phyloP scores from a whole-genome alignment of 2,888 invertebrate species.

The Amitus sp. region DNA sequence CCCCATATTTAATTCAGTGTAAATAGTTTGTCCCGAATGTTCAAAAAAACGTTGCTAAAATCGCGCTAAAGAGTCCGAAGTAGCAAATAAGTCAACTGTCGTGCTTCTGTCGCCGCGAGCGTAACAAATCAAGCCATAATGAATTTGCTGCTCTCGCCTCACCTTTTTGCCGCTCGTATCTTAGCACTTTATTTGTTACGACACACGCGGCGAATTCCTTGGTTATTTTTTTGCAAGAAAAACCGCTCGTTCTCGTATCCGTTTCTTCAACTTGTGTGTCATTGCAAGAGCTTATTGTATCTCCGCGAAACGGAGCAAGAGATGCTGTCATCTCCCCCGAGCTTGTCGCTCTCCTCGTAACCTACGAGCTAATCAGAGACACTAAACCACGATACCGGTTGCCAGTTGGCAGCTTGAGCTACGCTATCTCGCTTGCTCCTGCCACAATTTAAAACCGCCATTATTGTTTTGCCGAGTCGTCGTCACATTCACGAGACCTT shows the following conservation, averaged over 20 bases:
- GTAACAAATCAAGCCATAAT: conserved; percentile 37
- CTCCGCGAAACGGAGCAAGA: conserved; percentile 13
- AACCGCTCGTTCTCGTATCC: too few species aligned
- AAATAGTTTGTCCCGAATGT: too few species aligned
- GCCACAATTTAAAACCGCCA: conserved; percentile 48
- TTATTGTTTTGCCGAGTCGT: conserved; percentile 59
- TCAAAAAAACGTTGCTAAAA: conserved; percentile 24
- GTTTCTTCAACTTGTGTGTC: conserved; percentile 9
- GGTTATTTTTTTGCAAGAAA: too few species aligned
- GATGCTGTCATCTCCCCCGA: conserved; percentile 26
- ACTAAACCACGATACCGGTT: conserved; percentile 63
- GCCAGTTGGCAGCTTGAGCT: conserved; percentile 53
- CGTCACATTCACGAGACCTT: too few species aligned
- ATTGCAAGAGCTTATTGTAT: conserved; percentile 1
- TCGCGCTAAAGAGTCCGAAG: conserved; percentile 7
- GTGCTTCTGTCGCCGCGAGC: conserved; percentile 24
- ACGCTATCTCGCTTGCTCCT: conserved; percentile 55
- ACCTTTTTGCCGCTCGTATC: conserved; percentile 33
- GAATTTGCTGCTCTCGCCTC: conserved; percentile 32
- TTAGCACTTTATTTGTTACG: conserved; percentile 36
- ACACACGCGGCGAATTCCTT: conserved; percentile 15
- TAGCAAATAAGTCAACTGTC: conserved; percentile 29
- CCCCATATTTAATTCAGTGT: too few species aligned
- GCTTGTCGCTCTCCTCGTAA: conserved; percentile 42
- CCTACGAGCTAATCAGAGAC: conserved; percentile 59